Percentiles rank a stretch among this genome's conserved stretches.
These are phyloP conservation scores for Sycophila texana DNA, from an alignment of 2,888 invertebrate species.

Conservation along the genomic window DNA sequence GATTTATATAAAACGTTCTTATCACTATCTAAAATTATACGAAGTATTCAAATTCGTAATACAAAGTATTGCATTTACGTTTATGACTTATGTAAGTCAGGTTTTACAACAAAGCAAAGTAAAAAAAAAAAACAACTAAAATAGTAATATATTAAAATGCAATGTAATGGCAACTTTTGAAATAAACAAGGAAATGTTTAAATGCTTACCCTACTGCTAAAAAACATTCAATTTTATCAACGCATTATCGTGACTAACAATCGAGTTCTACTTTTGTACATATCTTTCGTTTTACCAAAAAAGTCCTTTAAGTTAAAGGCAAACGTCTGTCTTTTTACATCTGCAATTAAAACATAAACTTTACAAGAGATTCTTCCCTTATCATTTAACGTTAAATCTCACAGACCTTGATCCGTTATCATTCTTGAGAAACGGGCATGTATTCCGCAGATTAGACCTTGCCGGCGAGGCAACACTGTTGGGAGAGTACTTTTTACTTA, in stretches of 20 bases:
- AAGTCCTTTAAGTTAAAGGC: neutral
- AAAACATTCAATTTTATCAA: constrained; percentile 11
- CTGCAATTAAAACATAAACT: constrained; percentile 20
- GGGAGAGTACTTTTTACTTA: constrained; percentile 57
- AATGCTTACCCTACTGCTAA: constrained; percentile 15
- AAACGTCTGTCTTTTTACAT: constrained; percentile 39
- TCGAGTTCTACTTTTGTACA: constrained; percentile 15
- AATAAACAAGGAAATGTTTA: constrained; percentile 9
- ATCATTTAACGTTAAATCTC: constrained; percentile 64
- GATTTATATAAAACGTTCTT: constrained; percentile 8
- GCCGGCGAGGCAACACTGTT: constrained; percentile 55
- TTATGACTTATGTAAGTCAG: neutral
- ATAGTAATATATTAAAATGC: constrained; percentile 20
- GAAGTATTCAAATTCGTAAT: constrained; percentile 31
- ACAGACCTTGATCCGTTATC: constrained; percentile 65
- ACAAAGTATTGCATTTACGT: constrained; percentile 43
- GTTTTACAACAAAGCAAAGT: constrained; percentile 27
- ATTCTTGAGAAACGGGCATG: constrained; percentile 60
- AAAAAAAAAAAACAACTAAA: constrained; percentile 40
- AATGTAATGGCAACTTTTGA: constrained; percentile 24
- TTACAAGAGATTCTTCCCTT: neutral
- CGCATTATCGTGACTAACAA: neutral
- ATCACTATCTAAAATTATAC: constrained; percentile 1
- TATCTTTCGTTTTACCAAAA: neutral
- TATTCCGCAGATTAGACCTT: constrained; percentile 61